Evolutionary conservation across 2,797 vertebrate genomes (phyloP), one percentile per base, ranked within the genome.

Genomic region (Hyperoplus immaculatus): DNA sequence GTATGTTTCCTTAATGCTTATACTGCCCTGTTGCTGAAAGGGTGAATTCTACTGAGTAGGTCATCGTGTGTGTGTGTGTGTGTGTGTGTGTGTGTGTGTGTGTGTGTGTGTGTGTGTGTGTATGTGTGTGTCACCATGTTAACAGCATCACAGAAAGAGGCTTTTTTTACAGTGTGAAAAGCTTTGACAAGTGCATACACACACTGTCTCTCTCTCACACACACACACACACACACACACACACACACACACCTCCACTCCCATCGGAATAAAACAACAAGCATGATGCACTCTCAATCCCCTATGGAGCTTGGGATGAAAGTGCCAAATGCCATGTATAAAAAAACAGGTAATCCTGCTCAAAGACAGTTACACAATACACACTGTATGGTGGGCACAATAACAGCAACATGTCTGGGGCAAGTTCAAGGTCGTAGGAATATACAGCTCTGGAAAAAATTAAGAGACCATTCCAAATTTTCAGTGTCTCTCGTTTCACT

Each of bases 271-370:
- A 72, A 67, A 86, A 83, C 78, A 87, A 82, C 88, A 89, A 79
- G 83, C 53, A 81, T 81, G 83, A 81, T 81, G 83, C 87, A 89
- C 88, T 90, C 82, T 84, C 51, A 67, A 57, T 72, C 87, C 85
- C 80, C 47, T 6, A 2, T 74, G 80, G 80, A 82, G 81, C 83
- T 79, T 74, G 9, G 82, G 77, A 82, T 74, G 77, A 78, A 84
- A 85, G 89, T 63, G 89, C 62, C 85, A 73, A 87, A 92, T 78
- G 80, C 82, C 77, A 75, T 1, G 43, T 10, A 41, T 13, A 45
- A 36, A 61, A 78, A 79, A 63, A 81, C 43, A 76, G 54, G 70
- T 80, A 87, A 87, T 88, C 79, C 80, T 78, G 72, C 61, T 74
- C 11, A 63, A 29, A 71, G 79, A 68, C 57, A 15, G 65, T 81